Evolutionary conservation across 2,888 invertebrate species (phyloP), one percentile per base, ranked within the genome.

Genomic region (Pseudococcus longispinus): DNA sequence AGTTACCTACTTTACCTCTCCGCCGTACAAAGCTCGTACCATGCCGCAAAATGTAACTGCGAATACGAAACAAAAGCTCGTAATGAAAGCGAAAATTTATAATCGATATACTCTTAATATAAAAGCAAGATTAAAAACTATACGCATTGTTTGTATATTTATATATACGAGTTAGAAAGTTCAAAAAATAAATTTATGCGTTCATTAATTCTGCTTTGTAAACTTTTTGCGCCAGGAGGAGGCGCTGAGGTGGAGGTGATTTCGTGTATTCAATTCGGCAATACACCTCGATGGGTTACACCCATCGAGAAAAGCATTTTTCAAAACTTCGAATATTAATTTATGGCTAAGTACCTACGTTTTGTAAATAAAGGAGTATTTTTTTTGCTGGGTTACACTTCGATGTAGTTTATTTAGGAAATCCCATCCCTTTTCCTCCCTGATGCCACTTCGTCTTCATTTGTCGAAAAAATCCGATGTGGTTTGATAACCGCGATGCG

Each of bases 21-120:
- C 23, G 23, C 60, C 1, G 37, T 37, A 8, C 4, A 4, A 32
- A 32, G 9, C 23, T 13, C 42, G 20, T 42, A 5, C 20, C 9
- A 80, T 26, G 1, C 23, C 42, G 42, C n/a, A 32, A 26, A 42
- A 80, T 37, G 77, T 80, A 80, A 80, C 77, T 80, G 77, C 77
- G 37, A 80, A 42, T 80, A 20, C 77, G 9, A 80, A 37, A 80
- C 77, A 80, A 80, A 80, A 80, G 77, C 77, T 13, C 42, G 13
- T 74, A 74, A 74, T 80, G 77, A 80, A 80, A 80, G 77, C 77
- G 77, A 80, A 80, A 60, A 80, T 80, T 80, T 80, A 80, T 80
- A 37, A 80, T 80, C 77, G 77, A 80, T 80, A 42, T 29, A 32
- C 77, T 80, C 77, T 42, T 80, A 80, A 80, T 80, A 80, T 80